Conservation (phyloP, 2,888 invertebrate genomes). For the Dexiosoma caninum region DNA sequence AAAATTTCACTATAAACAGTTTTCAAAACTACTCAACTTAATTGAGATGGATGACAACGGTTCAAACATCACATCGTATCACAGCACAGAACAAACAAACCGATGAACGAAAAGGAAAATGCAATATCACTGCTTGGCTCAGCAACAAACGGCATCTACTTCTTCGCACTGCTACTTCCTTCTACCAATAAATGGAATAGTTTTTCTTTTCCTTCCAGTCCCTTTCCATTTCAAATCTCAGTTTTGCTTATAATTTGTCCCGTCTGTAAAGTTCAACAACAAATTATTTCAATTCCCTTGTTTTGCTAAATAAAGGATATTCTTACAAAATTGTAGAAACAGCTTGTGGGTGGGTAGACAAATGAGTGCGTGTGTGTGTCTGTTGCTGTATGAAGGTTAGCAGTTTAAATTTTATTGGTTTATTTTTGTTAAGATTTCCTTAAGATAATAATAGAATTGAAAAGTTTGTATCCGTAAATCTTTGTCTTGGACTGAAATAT, state of each 20-base stretch:
- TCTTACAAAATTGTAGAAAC: constrained; percentile 3
- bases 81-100: too few species aligned
- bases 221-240: constrained; percentile 35
- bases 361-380: too few species aligned
- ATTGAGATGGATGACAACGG: constrained; percentile 61
- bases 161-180: constrained; percentile 3
- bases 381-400: neutral
- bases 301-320: constrained; percentile 28
- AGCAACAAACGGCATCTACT: neutral
- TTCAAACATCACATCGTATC: constrained; percentile 45
- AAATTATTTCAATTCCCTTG: constrained; percentile 46
- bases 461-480: constrained; percentile 43
- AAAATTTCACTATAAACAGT: constrained; percentile 59
- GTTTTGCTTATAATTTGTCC: constrained; percentile 67
- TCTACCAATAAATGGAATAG: constrained; percentile 1
- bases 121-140: neutral
- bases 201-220: neutral
- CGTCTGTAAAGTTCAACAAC: constrained; percentile 67
- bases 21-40: constrained; percentile 59
- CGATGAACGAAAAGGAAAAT: neutral
- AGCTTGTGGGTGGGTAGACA: too few species aligned
- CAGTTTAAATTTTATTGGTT: constrained; percentile 7
- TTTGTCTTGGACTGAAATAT: constrained; percentile 13
- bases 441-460: constrained; percentile 46
- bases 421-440: constrained; percentile 29